Conservation (phyloP, 1,140 invertebrate species). For the Camponotus floridanus region DNA sequence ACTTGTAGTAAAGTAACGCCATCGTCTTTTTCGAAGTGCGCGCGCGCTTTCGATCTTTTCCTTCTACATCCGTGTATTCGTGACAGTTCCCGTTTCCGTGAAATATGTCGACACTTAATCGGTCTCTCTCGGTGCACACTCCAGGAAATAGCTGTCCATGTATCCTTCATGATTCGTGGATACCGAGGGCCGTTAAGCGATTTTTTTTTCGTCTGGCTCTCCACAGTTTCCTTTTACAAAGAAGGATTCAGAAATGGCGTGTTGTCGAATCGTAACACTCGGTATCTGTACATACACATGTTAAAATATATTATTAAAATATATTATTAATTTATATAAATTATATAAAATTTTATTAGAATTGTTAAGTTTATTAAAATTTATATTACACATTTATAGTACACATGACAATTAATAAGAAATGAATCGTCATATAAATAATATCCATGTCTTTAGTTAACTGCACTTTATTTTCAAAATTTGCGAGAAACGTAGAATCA, state of each 20-base stretch:
- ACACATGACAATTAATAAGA: neutral
- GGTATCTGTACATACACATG: neutral
- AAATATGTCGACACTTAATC: conserved; percentile 69
- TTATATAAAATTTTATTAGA: neutral
- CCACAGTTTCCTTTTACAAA: neutral
- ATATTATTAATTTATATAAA: neutral
- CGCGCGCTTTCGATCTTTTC: conserved; percentile 29
- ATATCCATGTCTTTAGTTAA: neutral
- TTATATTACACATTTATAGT: neutral
- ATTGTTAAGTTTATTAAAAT: neutral
- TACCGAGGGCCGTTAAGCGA: conserved; percentile 22
- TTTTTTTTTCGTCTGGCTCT: conserved; percentile 17
- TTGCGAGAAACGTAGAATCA: neutral
- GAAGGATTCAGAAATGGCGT: neutral
- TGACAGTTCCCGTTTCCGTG: conserved; percentile 64
- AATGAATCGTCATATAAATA: neutral
- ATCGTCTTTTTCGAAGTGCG: conserved; percentile 3
- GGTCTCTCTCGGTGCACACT: conserved; percentile 22
- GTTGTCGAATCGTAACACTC: neutral
- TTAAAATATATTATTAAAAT: neutral
- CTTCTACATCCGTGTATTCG: conserved; percentile 42
- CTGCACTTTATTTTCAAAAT: neutral
- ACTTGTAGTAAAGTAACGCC: conserved; percentile 2
- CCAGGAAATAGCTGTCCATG: conserved; percentile 37
- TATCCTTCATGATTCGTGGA: conserved; percentile 47